These are phyloP conservation scores for Cinara cedri DNA, from an alignment of 2,888 invertebrate species.

Conservation along the genomic window DNA sequence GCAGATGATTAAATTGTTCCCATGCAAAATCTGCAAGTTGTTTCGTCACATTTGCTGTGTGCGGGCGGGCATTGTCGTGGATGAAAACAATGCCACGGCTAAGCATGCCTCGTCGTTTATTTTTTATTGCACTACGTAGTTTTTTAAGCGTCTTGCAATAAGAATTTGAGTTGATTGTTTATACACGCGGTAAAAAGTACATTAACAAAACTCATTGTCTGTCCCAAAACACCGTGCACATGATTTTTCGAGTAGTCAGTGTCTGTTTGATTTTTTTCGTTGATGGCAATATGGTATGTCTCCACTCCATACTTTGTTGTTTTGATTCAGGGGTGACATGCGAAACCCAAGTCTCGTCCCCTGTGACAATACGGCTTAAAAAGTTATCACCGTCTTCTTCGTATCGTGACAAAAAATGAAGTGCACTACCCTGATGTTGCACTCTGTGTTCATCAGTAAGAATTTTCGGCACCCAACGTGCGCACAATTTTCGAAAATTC, in stretches of 20 bases:
- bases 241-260: constrained; percentile 34
- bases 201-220: constrained; percentile 37
- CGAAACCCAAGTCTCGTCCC: constrained; percentile 11
- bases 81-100: not conserved
- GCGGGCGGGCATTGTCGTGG: not conserved
- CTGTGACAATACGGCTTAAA: constrained; percentile 13
- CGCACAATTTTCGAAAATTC: constrained; percentile 30
- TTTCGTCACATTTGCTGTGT: constrained; percentile 12
- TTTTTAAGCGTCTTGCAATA: too few species aligned
- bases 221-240: constrained; percentile 34
- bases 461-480: constrained; percentile 36
- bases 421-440: constrained; percentile 14
- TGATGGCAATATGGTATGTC: constrained; percentile 8
- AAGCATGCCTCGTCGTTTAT: constrained; percentile 27
- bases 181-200: too few species aligned
- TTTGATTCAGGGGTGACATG: not conserved
- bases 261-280: constrained; percentile 20
- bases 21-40: not conserved
- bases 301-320: constrained; percentile 14
- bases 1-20: not conserved
- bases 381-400: not conserved
- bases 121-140: too few species aligned
- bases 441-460: constrained; percentile 24
- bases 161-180: too few species aligned
- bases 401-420: constrained; percentile 21